Evolutionary conservation across 2,888 invertebrate species (phyloP).

Genomic region (Erebia palarica): DNA sequence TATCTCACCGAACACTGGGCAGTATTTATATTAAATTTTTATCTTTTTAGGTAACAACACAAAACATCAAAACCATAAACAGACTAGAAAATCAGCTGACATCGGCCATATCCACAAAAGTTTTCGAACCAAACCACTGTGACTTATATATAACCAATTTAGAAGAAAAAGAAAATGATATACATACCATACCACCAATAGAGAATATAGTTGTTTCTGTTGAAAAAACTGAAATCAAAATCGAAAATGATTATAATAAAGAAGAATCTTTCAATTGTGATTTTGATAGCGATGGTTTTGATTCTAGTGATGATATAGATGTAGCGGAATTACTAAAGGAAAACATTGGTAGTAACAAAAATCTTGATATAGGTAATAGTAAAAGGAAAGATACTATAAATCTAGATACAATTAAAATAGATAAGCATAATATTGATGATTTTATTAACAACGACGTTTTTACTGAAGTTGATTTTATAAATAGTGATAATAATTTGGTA

Average conservation of each 20-base stretch:
- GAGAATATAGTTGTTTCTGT: background rate
- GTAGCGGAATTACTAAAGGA: background rate
- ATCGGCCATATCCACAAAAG: background rate
- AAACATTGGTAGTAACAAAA: background rate
- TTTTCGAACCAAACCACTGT: background rate
- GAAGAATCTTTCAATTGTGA: background rate
- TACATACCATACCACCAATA: background rate
- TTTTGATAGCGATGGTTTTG: background rate
- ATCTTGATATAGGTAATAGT: background rate
- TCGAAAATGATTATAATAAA: background rate
- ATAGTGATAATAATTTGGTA: background rate
- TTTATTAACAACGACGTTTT: conserved; percentile 11
- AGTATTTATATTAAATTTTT: background rate
- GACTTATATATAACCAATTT: background rate
- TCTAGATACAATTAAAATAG: conserved; percentile 3
- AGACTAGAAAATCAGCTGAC: background rate
- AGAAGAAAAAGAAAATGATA: background rate
- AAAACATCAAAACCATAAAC: conserved; percentile 2
- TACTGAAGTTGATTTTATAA: background rate
- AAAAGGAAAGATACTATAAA: background rate
- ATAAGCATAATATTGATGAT: conserved; percentile 13
- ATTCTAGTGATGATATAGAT: background rate
- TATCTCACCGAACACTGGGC: too few species aligned
- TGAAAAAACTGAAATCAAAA: conserved; percentile 7
- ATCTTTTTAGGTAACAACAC: conserved; percentile 1